Percentiles rank a stretch among this genome's conserved stretches.
Conservation (phyloP, 2,113 vertebrate genomes). For the Nerophis lumbriciformis region DNA sequence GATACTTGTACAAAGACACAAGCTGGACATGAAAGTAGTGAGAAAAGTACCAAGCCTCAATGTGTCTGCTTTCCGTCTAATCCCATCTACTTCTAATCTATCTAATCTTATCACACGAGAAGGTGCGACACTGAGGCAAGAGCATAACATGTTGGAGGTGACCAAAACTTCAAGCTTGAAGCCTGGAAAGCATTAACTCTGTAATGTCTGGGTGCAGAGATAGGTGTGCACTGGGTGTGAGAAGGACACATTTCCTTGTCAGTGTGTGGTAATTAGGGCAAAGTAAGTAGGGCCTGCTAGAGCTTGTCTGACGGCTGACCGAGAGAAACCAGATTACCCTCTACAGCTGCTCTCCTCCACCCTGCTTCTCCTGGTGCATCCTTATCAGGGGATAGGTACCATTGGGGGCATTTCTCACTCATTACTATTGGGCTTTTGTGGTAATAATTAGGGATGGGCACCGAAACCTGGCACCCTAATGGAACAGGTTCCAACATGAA, state of each 20-base stretch:
- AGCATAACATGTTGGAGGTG: constrained; percentile 56
- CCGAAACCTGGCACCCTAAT: too few relatives aligned
- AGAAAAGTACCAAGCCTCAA: constrained; percentile 5
- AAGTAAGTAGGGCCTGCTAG: constrained; percentile 61
- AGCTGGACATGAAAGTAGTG: not conserved
- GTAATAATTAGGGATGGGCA: constrained; percentile 7
- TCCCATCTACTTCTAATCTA: constrained; percentile 29
- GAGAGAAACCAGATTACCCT: constrained; percentile 67
- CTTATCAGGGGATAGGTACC: constrained; percentile 53
- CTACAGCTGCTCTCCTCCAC: constrained; percentile 65
- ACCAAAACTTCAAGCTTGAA: constrained; percentile 46
- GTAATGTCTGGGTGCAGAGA: constrained; percentile 30
- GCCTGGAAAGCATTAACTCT: constrained; percentile 59
- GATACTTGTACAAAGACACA: constrained; percentile 3
- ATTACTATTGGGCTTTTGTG: constrained; percentile 5
- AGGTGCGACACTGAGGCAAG: constrained; percentile 25
- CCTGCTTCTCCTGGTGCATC: constrained; percentile 40
- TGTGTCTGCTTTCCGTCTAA: constrained; percentile 13
- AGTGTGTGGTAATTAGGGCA: constrained; percentile 65
- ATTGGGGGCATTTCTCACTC: constrained; percentile 10
- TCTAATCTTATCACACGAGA: constrained; percentile 26
- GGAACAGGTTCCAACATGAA: too few relatives aligned
- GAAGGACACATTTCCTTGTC: constrained; percentile 53
- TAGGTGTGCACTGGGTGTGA: constrained; percentile 16
- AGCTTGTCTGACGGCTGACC: constrained; percentile 69